phyloP scores from a whole-genome alignment of 2,113 vertebrate genomes.

The Tachuris rubrigastra region DNA sequence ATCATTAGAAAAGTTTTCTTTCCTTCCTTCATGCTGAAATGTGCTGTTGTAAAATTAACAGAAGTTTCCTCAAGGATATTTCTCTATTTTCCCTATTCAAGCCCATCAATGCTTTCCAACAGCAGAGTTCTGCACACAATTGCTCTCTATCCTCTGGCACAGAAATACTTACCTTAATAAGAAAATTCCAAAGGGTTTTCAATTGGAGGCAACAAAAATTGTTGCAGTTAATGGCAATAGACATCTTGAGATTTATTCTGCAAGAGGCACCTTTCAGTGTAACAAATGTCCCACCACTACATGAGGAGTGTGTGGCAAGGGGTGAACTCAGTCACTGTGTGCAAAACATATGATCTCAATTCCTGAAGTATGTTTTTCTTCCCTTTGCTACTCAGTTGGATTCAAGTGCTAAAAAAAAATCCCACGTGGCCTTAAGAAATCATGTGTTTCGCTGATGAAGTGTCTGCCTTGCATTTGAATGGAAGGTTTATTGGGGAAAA shows the following conservation, averaged over 20 bases:
- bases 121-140: not conserved
- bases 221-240: not conserved
- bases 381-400: not conserved
- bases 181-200: not conserved
- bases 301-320: not conserved
- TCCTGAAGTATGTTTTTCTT: not conserved
- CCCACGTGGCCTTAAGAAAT: not conserved
- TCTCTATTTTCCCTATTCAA: not conserved
- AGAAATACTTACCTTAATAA: not conserved
- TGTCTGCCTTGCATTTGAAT: not conserved
- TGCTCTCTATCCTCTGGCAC: not conserved
- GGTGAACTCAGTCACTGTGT: not conserved
- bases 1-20: not conserved
- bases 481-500: not conserved
- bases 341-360: not conserved
- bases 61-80: not conserved
- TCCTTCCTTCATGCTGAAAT: not conserved
- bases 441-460: not conserved
- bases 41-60: not conserved
- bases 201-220: not conserved
- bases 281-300: not conserved
- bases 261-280: not conserved
- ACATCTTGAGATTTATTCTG: not conserved
- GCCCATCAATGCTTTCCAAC: not conserved
- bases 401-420: not conserved